These are phyloP conservation scores for Colistium nudipinnis DNA, from an alignment of 2,113 vertebrate genomes.

Conservation along the genomic window DNA sequence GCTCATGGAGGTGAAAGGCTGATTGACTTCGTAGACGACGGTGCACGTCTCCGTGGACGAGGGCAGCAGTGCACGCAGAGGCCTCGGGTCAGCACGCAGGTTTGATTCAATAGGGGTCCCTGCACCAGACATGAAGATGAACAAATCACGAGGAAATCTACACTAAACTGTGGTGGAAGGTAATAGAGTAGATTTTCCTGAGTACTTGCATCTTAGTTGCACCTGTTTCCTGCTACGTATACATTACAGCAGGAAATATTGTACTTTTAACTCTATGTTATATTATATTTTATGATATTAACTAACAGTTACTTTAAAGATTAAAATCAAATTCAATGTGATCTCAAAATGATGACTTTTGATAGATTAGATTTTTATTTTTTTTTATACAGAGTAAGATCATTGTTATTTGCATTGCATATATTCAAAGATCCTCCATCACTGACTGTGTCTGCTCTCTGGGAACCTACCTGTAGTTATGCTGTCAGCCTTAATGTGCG, in stretches of 20 bases:
- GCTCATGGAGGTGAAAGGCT: conserved; percentile 27
- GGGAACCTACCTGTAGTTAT: conserved; percentile 30
- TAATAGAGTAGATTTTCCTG: neutral
- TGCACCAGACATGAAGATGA: neutral
- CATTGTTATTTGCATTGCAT: too few relatives aligned
- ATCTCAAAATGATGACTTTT: too few relatives aligned
- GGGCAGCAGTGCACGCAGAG: neutral
- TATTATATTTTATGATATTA: too few relatives aligned
- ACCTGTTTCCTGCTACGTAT: too few relatives aligned
- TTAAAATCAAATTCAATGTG: too few relatives aligned
- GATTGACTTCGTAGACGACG: conserved; percentile 31
- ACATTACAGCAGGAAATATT: too few relatives aligned
- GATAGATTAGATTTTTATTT: too few relatives aligned
- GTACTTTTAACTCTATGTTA: too few relatives aligned
- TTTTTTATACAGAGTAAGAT: too few relatives aligned
- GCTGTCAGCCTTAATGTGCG: neutral
- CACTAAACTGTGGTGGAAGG: neutral
- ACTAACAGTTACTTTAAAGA: too few relatives aligned
- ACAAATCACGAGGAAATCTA: neutral
- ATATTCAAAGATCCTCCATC: too few relatives aligned
- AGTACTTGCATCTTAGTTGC: neutral
- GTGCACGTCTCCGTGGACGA: conserved; percentile 3
- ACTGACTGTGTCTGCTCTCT: neutral
- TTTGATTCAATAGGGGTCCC: neutral
- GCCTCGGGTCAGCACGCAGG: neutral